Evolutionary conservation across 1,140 invertebrate genomes (phyloP), one percentile per base, ranked within the genome.

Genomic region (Armadillidium nasatum): DNA sequence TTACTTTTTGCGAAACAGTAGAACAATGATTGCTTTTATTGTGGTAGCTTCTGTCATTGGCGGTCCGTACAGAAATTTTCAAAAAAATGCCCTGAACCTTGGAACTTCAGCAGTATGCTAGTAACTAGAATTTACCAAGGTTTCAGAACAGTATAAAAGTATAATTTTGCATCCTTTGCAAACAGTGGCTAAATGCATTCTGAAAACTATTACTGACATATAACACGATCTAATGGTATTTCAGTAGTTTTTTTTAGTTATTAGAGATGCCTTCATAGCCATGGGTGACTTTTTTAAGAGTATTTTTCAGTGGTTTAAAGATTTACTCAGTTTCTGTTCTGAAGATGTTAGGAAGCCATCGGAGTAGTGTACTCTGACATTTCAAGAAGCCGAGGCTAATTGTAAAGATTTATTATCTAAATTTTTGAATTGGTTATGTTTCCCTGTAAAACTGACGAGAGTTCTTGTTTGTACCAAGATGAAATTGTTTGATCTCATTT

Each of bases 371-470:
- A 60, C 11, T 19, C 19, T 60, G 2, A 60, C 50, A 15, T 60
- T 60, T 60, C 50, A 60, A 60, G 50, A 60, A 60, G 50, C 50
- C 19, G 50, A 60, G 19, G 50, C 50, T 60, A 60, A 60, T 19
- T 60, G 50, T 19, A 19, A 13, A 60, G 50, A 60, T 60, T 15
- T 60, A 4, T 7, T 60, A 60, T 60, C 50, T 60, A 60, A 19
- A 7, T 60, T 15, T 60, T 15, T 60, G 50, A 60, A 19, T 19
- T 60, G 50, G 50, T 60, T 60, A 60, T 60, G 50, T 19, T 60
- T 60, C 7, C 50, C 50, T 15, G 50, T 60, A 60, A 60, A 19
- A 7, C 4, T 60, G 11, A 60, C 50, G 7, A 13, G 50, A 60
- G 11, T 4, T 60, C 2, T 19, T 60, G 50, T 60, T 13, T 60